phyloP scores from a whole-genome alignment of 2,888 invertebrate genomes.

The Pristionchus arcanus region DNA sequence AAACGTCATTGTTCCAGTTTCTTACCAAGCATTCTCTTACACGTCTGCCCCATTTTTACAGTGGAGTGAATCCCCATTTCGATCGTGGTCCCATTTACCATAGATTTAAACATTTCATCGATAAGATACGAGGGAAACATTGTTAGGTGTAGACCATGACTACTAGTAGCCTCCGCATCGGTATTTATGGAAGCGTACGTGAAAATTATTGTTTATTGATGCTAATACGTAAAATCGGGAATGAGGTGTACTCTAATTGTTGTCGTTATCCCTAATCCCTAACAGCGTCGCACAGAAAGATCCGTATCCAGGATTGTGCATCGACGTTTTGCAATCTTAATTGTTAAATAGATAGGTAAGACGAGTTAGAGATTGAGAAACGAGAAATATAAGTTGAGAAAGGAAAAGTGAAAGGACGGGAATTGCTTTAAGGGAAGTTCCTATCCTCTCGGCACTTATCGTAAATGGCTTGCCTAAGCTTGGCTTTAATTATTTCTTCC shows the following conservation, averaged over 20 bases:
- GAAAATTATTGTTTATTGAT: background rate
- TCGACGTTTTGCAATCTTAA: background rate
- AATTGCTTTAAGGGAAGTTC: conserved; percentile 5
- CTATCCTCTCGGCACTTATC: background rate
- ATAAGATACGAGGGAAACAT: too few species aligned
- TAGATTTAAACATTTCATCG: too few species aligned
- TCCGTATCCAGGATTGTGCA: conserved; percentile 48
- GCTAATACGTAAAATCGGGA: background rate
- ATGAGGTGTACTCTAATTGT: conserved; percentile 34
- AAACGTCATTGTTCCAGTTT: too few species aligned
- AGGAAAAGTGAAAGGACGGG: background rate
- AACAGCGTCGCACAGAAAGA: background rate
- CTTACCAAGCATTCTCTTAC: too few species aligned
- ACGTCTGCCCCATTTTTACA: too few species aligned
- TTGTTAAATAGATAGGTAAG: background rate
- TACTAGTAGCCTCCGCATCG: background rate
- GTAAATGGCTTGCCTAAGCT: background rate
- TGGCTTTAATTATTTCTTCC: background rate
- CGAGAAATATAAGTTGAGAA: background rate
- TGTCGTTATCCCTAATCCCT: conserved; percentile 21
- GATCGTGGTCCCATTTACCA: too few species aligned
- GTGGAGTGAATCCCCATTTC: too few species aligned
- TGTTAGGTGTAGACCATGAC: too few species aligned
- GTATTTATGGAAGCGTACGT: background rate
- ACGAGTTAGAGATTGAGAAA: background rate